Percentiles rank a stretch among this genome's conserved stretches.
phyloP scores from a whole-genome alignment of 2,113 vertebrate genomes.

The Oncorhynchus kisutch region DNA sequence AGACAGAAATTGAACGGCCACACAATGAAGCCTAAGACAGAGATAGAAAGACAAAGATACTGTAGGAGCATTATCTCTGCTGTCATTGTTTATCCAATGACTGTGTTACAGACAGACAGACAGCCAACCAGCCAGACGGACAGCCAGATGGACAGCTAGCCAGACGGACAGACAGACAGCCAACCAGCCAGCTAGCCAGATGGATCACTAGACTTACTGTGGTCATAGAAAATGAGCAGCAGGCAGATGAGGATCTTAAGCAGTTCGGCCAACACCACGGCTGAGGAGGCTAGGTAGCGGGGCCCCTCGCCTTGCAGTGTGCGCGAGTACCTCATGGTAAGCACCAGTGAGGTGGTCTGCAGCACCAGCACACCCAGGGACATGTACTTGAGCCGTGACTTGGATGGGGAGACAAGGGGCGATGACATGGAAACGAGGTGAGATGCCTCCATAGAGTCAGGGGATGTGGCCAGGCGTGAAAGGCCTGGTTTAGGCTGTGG shows the following conservation, averaged over 20 bases:
- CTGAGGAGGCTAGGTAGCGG: constrained; percentile 94
- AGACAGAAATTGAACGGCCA: background rate
- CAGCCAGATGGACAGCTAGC: background rate
- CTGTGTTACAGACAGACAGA: background rate
- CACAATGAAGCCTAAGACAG: too few relatives aligned
- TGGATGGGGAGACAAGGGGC: constrained; percentile 73
- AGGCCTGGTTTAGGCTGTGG: background rate
- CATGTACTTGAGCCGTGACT: constrained; percentile 85
- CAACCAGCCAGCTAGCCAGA: background rate
- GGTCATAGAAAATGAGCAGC: constrained; percentile 91
- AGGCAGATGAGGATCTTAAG: constrained; percentile 91
- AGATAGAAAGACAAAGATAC: background rate
- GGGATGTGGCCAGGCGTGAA: background rate
- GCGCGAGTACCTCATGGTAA: constrained; percentile 97
- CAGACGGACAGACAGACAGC: background rate
- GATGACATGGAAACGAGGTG: background rate
- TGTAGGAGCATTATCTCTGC: background rate
- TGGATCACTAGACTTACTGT: constrained; percentile 78
- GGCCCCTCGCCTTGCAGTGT: constrained; percentile 93
- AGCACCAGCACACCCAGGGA: constrained; percentile 95
- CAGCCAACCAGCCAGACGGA: background rate
- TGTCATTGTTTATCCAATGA: too few relatives aligned
- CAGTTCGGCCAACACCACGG: constrained; percentile 92
- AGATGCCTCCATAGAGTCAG: background rate
- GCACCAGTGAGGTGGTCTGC: constrained; percentile 96